Evolutionary conservation across 2,113 vertebrate species (phyloP), one percentile per base, ranked within the genome.

Genomic region (Callionymus lyra): DNA sequence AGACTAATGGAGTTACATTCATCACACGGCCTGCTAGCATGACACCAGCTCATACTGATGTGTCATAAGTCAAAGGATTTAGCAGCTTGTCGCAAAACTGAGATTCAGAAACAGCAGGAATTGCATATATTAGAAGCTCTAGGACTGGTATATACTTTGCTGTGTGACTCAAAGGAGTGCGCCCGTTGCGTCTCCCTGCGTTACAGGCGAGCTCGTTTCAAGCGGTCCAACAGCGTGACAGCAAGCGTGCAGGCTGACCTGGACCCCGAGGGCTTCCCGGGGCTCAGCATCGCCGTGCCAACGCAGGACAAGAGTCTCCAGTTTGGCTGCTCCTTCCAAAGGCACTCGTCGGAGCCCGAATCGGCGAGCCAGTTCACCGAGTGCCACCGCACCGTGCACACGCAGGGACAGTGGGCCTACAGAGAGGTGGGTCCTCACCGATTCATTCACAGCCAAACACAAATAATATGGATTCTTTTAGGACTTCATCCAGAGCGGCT

Each of bases 151-250:
- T 27, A 27, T 27, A 27, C 4, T 27, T 4, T 47, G 42, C 9
- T 10, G 17, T 44, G 43, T 69, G 56, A 70, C 38, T 39, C 39
- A 16, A 38, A 19, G 42, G 37, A 41, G 50, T 11, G 31, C 44
- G 56, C 44, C 58, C 2, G 34, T 38, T 33, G 21, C 50, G 41
- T 48, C 51, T 55, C 35, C 45, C 16, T 57, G 35, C 64, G 47
- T 67, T 58, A 33, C 76, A 98, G 94, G 72, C 85, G 91, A 19
- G 89, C 94, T 0, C 89, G 94, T 43, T 95, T 98, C 86, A 98
- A 94, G 76, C 93, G 93, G 70, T 99, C 95, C 79, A 99, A 99
- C 84, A 98, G 95, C 0, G 95, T 98, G 78, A 98, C 95, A 0
- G 94, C 94, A 0, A 92, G 93, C 0, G 94, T 98, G 69, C 95